Percentiles rank a stretch among this genome's conserved stretches.
Conservation (phyloP, 2,888 invertebrate species). For the Cheiracanthium punctorium region DNA sequence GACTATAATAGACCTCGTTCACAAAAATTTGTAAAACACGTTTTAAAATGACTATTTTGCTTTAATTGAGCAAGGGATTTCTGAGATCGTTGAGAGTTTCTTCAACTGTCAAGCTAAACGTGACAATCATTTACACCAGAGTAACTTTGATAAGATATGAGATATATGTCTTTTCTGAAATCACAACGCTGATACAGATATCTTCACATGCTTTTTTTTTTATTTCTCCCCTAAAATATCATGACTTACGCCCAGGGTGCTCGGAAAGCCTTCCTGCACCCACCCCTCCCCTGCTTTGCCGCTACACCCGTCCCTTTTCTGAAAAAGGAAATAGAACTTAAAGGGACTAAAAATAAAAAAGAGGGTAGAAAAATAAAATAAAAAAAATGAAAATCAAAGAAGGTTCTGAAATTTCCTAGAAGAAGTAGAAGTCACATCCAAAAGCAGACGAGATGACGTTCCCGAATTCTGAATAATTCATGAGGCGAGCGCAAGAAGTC, state of each 20-base stretch:
- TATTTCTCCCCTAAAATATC: not conserved
- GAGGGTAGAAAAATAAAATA: too few species aligned
- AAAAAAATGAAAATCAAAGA: constrained; percentile 36
- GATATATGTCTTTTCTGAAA: too few species aligned
- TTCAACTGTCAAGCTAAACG: too few species aligned
- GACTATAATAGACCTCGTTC: too few species aligned
- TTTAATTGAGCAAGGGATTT: too few species aligned
- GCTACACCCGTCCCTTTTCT: constrained; percentile 10
- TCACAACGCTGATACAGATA: too few species aligned
- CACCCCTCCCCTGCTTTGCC: constrained; percentile 17
- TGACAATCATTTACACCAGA: too few species aligned
- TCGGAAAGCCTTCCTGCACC: constrained; percentile 19
- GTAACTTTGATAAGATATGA: too few species aligned
- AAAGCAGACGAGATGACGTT: constrained; percentile 68
- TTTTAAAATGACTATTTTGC: too few species aligned
- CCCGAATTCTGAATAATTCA: constrained; percentile 66
- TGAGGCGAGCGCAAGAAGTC: constrained; percentile 65
- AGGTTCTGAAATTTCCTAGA: constrained; percentile 67
- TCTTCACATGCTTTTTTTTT: not conserved
- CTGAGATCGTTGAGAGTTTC: too few species aligned
- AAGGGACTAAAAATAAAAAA: constrained; percentile 29
- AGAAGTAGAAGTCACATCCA: constrained; percentile 66
- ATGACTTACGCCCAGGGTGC: constrained; percentile 63
- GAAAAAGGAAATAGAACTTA: constrained; percentile 56
- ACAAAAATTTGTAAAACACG: too few species aligned